Conservation (phyloP, 2,797 vertebrate genomes). For the Allobates femoralis region DNA sequence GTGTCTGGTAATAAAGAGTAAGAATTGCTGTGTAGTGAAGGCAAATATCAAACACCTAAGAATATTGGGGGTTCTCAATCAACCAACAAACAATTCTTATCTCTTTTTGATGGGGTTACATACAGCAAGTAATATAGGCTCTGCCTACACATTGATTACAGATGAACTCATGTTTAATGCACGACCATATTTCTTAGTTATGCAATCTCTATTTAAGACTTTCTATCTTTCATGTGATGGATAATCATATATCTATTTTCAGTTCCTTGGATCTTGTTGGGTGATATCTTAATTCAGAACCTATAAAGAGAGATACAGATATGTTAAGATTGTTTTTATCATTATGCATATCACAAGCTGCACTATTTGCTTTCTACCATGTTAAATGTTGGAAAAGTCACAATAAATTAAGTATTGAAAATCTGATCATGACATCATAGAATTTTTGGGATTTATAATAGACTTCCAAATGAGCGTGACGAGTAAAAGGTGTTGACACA, state of each 20-base stretch:
- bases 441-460: neutral
- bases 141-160: slow-evolving; percentile 20
- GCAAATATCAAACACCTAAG: no score
- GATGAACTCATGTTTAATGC: slow-evolving; percentile 14
- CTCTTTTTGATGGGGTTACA: neutral
- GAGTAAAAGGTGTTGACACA: neutral
- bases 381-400: neutral
- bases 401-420: neutral
- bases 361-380: neutral
- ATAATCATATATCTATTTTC: slow-evolving; percentile 10
- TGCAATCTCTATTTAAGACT: neutral
- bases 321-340: neutral
- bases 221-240: neutral
- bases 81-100: neutral
- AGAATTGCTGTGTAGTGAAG: no score
- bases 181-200: slow-evolving; percentile 19
- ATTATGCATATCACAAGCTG: neutral
- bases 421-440: neutral
- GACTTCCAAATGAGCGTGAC: neutral
- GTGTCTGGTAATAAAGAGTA: no score
- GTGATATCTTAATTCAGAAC: neutral
- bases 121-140: neutral
- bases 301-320: neutral
- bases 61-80: no score
- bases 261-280: neutral